Conservation (phyloP, 2,888 invertebrate species). For the Agrotis puta region DNA sequence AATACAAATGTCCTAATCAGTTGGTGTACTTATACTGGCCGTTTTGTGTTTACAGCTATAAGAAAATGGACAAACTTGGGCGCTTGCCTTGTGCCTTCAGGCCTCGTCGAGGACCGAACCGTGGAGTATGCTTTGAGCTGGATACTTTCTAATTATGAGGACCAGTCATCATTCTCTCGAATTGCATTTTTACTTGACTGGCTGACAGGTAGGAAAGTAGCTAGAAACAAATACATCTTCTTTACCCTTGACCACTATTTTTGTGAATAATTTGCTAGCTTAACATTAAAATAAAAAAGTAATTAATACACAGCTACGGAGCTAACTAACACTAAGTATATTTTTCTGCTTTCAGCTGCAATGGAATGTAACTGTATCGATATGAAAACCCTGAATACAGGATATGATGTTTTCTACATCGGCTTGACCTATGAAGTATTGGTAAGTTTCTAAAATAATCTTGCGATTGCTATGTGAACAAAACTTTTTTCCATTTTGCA, state of each 20-base stretch:
- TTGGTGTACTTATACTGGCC: not conserved
- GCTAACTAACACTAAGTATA: not conserved
- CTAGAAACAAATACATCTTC: not conserved
- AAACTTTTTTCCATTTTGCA: not conserved
- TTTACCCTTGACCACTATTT: not conserved
- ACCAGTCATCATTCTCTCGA: slow-evolving; percentile 76
- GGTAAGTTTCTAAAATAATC: slow-evolving; percentile 73
- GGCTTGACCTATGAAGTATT: slow-evolving; percentile 81
- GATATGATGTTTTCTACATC: slow-evolving; percentile 86
- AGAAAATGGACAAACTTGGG: slow-evolving; percentile 86
- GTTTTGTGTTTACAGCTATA: slow-evolving; percentile 76
- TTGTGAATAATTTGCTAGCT: not conserved
- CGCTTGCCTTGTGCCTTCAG: slow-evolving; percentile 82
- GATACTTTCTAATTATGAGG: slow-evolving; percentile 81
- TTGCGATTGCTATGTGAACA: not conserved
- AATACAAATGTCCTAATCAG: no score
- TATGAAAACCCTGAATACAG: slow-evolving; percentile 79
- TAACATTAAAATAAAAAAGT: no score
- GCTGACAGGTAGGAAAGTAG: slow-evolving; percentile 81
- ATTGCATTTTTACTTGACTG: slow-evolving; percentile 85
- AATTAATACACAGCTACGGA: no score
- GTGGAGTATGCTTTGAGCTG: slow-evolving; percentile 84
- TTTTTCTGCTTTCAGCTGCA: slow-evolving; percentile 77
- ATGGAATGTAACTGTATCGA: slow-evolving; percentile 85
- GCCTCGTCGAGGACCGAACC: slow-evolving; percentile 78